Percentiles rank a stretch among this genome's conserved stretches.
Conservation (phyloP, 2,888 invertebrate genomes). For the Julus scandinavius region DNA sequence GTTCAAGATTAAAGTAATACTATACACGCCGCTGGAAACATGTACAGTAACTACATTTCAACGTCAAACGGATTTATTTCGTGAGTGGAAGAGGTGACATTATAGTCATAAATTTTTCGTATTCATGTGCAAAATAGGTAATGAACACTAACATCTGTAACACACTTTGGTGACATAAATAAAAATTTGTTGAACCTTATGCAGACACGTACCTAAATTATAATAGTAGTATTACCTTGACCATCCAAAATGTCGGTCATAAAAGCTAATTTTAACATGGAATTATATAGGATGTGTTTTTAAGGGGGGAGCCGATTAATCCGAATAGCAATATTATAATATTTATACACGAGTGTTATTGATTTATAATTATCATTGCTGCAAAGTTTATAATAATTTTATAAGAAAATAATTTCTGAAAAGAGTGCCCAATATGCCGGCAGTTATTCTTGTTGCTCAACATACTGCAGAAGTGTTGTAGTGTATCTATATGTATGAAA, state of each 20-base stretch:
- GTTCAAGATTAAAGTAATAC: background rate
- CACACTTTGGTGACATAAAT: slow-evolving; percentile 40
- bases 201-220: background rate
- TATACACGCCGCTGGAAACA: background rate
- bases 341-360: no score
- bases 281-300: no score
- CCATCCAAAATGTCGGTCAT: background rate
- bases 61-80: background rate
- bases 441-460: no score
- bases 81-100: background rate
- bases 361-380: no score
- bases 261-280: no score
- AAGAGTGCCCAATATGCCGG: no score
- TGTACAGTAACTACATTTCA: background rate
- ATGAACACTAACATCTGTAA: background rate
- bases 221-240: background rate
- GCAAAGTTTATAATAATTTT: no score
- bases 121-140: background rate
- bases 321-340: no score
- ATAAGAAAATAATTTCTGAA: no score
- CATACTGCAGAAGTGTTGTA: no score
- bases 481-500: no score
- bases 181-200: background rate
- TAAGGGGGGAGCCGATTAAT: no score
- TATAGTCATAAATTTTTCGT: background rate